Evolutionary conservation across 2,797 vertebrate species (phyloP), one percentile per base, ranked within the genome.

Genomic region (Holocentrus rufus): DNA sequence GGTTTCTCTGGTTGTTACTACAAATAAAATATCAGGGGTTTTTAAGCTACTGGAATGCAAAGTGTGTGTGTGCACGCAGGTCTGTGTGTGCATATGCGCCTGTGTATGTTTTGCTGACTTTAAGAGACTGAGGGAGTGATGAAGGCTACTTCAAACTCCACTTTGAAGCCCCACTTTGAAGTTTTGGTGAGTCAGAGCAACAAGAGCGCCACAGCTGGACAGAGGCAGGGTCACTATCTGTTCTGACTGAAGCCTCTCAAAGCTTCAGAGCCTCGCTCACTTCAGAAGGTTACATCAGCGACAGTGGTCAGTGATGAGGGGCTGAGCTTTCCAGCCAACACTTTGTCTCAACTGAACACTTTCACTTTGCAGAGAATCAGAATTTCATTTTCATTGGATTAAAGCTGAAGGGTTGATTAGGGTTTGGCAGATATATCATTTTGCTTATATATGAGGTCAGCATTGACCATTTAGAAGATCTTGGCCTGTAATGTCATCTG

Each of bases 111-210:
- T 75, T 67, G 60, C 69, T 62, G 49, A 53, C 30, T 27, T 62
- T 63, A 25, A 25, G n/a, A 20, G 49, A 62, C 57, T 64, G 55
- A 49, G 22, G 42, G 27, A 68, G 46, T 65, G 65, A 76, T 84
- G 74, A 84, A 85, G 75, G 71, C 72, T 69, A 47, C 67, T 85
- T 83, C 61, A 54, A 27, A 14, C 44, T 64, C 44, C 60, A 54
- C 79, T 88, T 83, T 90, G 78, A 87, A 88, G 80, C 39, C 36
- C 20, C 11, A 36, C 82, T 88, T 85, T 86, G 81, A 84, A 80
- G 81, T 80, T 62, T 72, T 60, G 49, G 50, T 18, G 15, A 22
- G 11, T 27, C 74, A 61, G 58, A 76, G 30, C 44, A 46, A 69
- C 30, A 69, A 50, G 30, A 70, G 39, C 30, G 65, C 60, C 60